A percentile compares a stretch with the other conserved stretches of the same genome.
Conservation (phyloP, 2,888 invertebrate genomes). For the Ochlodes sylvanus region DNA sequence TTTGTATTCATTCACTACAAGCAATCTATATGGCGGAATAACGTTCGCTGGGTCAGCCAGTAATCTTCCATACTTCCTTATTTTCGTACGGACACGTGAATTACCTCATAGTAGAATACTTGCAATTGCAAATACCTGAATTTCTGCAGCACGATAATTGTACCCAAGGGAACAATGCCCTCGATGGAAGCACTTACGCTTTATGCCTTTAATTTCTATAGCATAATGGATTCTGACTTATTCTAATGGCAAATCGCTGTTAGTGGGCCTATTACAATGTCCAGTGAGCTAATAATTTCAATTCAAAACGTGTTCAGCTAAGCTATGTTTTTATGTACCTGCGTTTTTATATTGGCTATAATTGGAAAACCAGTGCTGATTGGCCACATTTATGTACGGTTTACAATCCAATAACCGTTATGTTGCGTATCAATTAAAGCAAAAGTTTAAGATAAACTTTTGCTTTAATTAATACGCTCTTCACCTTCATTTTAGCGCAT, state of each 20-base stretch:
- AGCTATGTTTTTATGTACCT: too few relatives aligned
- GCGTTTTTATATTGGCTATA: constrained; percentile 27
- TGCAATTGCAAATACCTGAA: constrained; percentile 1
- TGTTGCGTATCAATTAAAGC: too few relatives aligned
- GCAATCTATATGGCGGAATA: too few relatives aligned
- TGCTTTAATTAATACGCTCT: too few relatives aligned
- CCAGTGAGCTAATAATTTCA: constrained; percentile 30
- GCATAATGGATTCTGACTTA: constrained; percentile 4
- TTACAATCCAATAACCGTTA: neutral
- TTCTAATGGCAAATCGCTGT: constrained; percentile 12
- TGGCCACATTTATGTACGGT: constrained; percentile 11
- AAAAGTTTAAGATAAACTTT: too few relatives aligned
- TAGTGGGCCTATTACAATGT: constrained; percentile 16
- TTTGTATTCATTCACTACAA: too few relatives aligned
- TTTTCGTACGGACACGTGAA: too few relatives aligned
- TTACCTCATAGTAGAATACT: neutral
- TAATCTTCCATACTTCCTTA: too few relatives aligned
- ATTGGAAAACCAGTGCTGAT: constrained; percentile 16
- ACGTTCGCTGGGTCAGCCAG: too few relatives aligned
- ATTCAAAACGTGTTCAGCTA: constrained; percentile 35
- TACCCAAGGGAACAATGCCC: neutral
- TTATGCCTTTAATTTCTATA: neutral
- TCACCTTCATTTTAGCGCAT: too few relatives aligned
- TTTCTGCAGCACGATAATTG: neutral
- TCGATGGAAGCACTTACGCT: neutral